These are phyloP conservation scores for Formicarius rufipectus DNA, from an alignment of 2,113 vertebrate genomes.

Conservation along the genomic window DNA sequence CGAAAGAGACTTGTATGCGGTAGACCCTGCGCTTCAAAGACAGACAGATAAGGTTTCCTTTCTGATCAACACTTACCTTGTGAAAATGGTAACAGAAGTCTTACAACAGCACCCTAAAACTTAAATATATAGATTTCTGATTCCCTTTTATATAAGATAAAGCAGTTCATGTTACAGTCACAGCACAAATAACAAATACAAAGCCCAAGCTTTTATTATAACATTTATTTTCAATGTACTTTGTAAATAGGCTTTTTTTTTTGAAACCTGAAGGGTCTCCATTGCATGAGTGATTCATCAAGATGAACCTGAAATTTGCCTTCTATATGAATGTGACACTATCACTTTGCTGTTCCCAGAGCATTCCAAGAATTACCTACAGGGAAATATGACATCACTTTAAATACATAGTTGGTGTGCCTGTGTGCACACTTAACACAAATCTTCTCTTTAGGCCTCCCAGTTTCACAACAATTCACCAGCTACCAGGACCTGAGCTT, in stretches of 20 bases:
- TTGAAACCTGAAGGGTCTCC: neutral
- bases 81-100: neutral
- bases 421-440: neutral
- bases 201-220: neutral
- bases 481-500: neutral
- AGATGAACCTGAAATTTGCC: neutral
- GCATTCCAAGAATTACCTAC: neutral
- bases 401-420: neutral
- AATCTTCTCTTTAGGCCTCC: neutral
- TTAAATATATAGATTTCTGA: neutral
- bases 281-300: neutral
- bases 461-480: neutral
- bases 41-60: slow-evolving; percentile 31
- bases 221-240: no score
- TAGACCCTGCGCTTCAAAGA: neutral
- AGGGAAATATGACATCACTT: neutral
- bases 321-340: neutral
- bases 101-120: slow-evolving; percentile 22
- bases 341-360: neutral
- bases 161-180: neutral
- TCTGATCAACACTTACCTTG: neutral
- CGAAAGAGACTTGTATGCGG: neutral
- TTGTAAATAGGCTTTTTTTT: neutral
- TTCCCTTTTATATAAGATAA: neutral
- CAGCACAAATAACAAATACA: neutral